phyloP scores from a whole-genome alignment of 2,888 invertebrate genomes.

The Lasioglossum oenotherae region DNA sequence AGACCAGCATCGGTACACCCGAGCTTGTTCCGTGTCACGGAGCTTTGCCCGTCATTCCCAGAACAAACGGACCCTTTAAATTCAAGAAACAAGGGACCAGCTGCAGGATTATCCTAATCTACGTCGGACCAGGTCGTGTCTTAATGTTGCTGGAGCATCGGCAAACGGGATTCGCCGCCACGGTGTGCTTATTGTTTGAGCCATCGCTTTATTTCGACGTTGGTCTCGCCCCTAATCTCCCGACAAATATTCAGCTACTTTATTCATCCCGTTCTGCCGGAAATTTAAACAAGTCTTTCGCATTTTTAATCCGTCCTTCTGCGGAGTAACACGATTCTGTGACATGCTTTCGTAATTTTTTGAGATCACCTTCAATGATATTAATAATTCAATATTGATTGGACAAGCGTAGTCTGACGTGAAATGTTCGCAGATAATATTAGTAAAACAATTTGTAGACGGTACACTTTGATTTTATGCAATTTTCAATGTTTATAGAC shows the following conservation, averaged over 20 bases:
- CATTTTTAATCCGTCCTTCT: background rate
- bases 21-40: constrained; percentile 14
- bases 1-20: background rate
- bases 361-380: no score
- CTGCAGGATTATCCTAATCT: constrained; percentile 66
- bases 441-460: no score
- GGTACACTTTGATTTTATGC: no score
- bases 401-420: no score
- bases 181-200: background rate
- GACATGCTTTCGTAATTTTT: background rate
- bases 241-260: background rate
- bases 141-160: constrained; percentile 54
- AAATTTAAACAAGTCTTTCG: background rate
- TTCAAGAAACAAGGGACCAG: constrained; percentile 35
- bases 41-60: constrained; percentile 39
- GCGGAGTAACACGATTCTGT: background rate
- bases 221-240: constrained; percentile 5
- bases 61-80: constrained; percentile 40
- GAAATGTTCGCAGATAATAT: no score
- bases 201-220: background rate
- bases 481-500: no score
- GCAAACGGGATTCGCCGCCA: background rate
- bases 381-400: no score
- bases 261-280: background rate
- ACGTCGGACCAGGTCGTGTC: constrained; percentile 70